These are phyloP conservation scores for Heliangelus exortis DNA, from an alignment of 2,797 vertebrate genomes.

Conservation along the genomic window DNA sequence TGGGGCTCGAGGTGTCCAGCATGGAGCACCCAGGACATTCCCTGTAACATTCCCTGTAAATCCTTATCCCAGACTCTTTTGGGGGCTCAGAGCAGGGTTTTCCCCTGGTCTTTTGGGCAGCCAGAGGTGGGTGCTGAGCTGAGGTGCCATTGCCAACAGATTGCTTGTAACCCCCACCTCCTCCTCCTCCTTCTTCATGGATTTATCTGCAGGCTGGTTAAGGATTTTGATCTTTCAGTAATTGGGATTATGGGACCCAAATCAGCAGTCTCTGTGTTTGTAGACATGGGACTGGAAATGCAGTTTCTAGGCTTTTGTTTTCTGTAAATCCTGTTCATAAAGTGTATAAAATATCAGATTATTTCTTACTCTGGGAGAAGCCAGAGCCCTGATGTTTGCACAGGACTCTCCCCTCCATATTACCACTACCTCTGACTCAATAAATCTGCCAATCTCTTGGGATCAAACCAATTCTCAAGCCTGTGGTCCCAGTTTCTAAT, in stretches of 20 bases:
- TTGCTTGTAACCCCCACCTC: not conserved
- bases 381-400: not conserved
- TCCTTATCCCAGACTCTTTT: not conserved
- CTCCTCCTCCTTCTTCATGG: fast-evolving
- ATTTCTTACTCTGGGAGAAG: not conserved
- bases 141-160: not conserved
- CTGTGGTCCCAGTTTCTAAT: not conserved
- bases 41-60: not conserved
- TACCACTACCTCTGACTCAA: not conserved
- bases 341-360: fast-evolving
- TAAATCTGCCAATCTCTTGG: not conserved
- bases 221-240: not conserved
- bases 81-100: not conserved
- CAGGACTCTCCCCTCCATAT: not conserved
- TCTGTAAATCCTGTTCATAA: not conserved
- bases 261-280: no score
- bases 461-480: not conserved
- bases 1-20: not conserved
- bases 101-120: not conserved
- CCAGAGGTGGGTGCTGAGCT: not conserved
- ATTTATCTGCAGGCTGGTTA: fast-evolving
- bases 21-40: not conserved
- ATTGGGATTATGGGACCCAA: not conserved
- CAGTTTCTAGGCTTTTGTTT: not conserved
- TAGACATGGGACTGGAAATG: fast-evolving